Conservation (phyloP, 2,888 invertebrate species). For the Zaprionus lineosus region DNA sequence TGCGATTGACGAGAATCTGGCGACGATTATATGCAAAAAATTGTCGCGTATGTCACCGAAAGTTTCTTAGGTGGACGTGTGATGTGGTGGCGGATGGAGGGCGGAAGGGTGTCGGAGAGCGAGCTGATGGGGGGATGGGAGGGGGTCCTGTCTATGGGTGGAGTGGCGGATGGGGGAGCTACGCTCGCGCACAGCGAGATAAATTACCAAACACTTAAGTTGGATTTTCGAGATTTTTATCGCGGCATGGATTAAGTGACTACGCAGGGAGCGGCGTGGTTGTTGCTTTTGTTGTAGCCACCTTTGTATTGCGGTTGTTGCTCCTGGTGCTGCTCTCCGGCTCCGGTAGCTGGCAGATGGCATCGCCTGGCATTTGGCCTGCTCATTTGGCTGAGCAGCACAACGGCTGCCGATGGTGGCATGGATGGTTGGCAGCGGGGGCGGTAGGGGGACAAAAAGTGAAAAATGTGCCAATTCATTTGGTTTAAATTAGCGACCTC, state of each 20-base stretch:
- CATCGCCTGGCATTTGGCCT: conserved; percentile 38
- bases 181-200: conserved; percentile 65
- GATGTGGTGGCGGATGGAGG: not conserved
- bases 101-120: not conserved
- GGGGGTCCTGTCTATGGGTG: not conserved
- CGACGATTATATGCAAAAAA: conserved; percentile 55
- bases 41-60: conserved; percentile 53
- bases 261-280: conserved; percentile 32
- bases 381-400: conserved; percentile 54
- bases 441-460: conserved; percentile 55
- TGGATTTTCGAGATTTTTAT: conserved; percentile 82
- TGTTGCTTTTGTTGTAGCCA: conserved; percentile 38
- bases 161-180: conserved; percentile 7
- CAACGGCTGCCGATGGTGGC: not conserved
- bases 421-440: not conserved
- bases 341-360: conserved; percentile 35
- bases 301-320: conserved; percentile 39
- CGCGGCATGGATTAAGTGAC: conserved; percentile 79
- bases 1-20: conserved; percentile 6
- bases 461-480: conserved; percentile 82
- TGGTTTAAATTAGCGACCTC: conserved; percentile 81
- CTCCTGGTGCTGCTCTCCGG: conserved; percentile 16
- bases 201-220: conserved; percentile 82
- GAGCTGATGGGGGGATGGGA: not conserved
- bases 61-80: too few species aligned